Base-by-base conservation (phyloP, 2,113 vertebrate genomes). In the Amazona vittata region DNA sequence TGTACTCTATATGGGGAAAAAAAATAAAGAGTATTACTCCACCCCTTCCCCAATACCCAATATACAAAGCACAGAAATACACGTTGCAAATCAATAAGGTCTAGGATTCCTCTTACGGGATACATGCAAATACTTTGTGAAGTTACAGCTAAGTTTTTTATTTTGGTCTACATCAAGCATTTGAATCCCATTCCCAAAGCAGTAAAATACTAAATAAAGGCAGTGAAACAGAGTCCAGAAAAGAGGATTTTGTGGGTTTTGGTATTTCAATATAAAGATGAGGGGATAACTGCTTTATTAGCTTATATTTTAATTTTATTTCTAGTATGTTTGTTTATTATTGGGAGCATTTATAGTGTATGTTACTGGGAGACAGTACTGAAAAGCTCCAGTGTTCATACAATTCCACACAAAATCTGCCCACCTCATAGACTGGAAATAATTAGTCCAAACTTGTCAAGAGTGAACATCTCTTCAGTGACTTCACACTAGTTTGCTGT, bases 261-360 rank as follows among this genome's bases (percentile, higher is more conserved):
- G n/a, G 4, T 22, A 74, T 96, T 96, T 83, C 53, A 84, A 88
- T 77, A 77, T 86, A 87, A 78, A 84, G 67, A 81, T 37, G 49
- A 83, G 21, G 24, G 37, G 55, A 83, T 24, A 86, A 68, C 35
- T 92, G 59, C 60, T 77, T 70, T 92, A 77, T 63, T 49, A 80
- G 28, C 16, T 80, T 76, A 33, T 43, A 69, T 89, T 92, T 76
- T 53, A 3, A 50, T 86, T 71, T 74, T 86, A 79, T 79, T 94
- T 90, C 71, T 64, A 41, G 21, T 46, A 24, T 47, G 26, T 78
- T 82, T 64, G 35, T 76, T 87, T 90, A 71, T 53, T 86, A 76
- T 49, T 10, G 3, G 41, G 49, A 91, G 7, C 43, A 68, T 70
- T 77, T 76, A 59, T n/a, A 59, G 21, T n/a, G 33, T 59, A n/a